Base-by-base conservation (phyloP, 1,140 invertebrate species). In the Anthonomus grandis region DNA sequence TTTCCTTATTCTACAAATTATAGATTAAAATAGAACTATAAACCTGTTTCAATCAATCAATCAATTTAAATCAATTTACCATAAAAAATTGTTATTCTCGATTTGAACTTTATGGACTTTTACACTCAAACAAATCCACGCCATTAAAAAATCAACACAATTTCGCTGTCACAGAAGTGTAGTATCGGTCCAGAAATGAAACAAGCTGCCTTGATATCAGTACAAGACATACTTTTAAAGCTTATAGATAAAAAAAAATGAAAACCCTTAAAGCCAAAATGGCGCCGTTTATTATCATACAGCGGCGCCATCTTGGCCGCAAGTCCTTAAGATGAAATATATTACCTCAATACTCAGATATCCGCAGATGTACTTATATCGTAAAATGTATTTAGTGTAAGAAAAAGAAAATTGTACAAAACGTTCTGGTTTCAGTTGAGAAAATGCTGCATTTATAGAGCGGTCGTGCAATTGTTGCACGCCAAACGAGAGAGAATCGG, bases 301-400 rank as follows among this genome's bases (percentile, higher is more conserved):
- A 19, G 41, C 34, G n/a, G 34, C 13, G 37, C 19, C 23, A 19
- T 41, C 44, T 53, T 31, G 24, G 17, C 22, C 12, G 21, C 15
- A 54, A 54, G 52, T 46, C 27, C 36, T 47, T 44, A 59, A 64
- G 46, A 57, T 60, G 61, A 64, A 66, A 69, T 66, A 70, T 69
- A 70, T 72, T 73, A 73, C 71, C 71, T 73, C 71, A 73, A 72
- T 72, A 72, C 70, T 72, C 71, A 72, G 70, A 67, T 68, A 70
- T 67, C 67, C 65, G 70, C 70, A 73, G 65, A 72, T 73, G 71
- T 73, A 73, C 71, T 73, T 73, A 73, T 73, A 72, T 70, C 70
- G 65, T 72, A 70, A 69, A 71, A 69, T 63, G 66, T 72, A 71
- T 62, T 63, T 68, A 69, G 63, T 68, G 64, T 67, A 62, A 66